A percentile compares a stretch with the other conserved stretches of the same genome.
Conservation (phyloP, 1,140 invertebrate species). For the Diabrotica undecimpunctata region DNA sequence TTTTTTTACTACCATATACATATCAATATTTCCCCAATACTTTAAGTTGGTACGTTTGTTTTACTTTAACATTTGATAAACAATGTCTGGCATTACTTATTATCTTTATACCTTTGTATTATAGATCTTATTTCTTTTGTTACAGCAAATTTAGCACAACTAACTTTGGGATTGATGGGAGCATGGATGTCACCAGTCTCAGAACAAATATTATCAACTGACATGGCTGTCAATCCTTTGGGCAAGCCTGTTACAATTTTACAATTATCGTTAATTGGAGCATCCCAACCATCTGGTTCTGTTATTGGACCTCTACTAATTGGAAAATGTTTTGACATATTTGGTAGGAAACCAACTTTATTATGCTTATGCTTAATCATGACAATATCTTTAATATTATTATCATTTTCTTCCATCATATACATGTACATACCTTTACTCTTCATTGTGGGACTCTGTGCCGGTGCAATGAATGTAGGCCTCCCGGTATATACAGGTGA, state of each 20-base stretch:
- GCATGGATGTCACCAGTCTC: constrained; percentile 71
- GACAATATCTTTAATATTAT: constrained; percentile 12
- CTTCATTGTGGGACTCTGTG: too few species aligned
- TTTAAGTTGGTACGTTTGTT: too few species aligned
- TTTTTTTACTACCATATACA: too few species aligned
- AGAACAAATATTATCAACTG: constrained; percentile 48
- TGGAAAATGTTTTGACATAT: constrained; percentile 42
- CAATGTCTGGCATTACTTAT: too few species aligned
- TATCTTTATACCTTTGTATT: too few species aligned
- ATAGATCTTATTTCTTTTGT: constrained; percentile 23
- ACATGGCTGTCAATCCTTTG: constrained; percentile 29
- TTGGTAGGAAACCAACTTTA: constrained; percentile 48
- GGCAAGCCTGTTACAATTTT: constrained; percentile 45
- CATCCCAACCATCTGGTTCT: constrained; percentile 73
- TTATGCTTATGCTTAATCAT: constrained; percentile 43
- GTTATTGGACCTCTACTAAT: constrained; percentile 46
- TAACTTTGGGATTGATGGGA: constrained; percentile 60
- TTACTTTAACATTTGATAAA: too few species aligned
- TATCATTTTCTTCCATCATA: constrained; percentile 40
- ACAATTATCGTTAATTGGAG: constrained; percentile 74
- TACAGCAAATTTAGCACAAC: constrained; percentile 61
- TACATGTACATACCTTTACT: constrained; percentile 30
- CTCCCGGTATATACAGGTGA: too few species aligned
- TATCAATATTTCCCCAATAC: too few species aligned
- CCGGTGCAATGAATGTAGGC: too few species aligned